Percentiles rank a stretch among this genome's conserved stretches.
Evolutionary conservation across 2,888 invertebrate species (phyloP).

Genomic region (Penaeus monodon): DNA sequence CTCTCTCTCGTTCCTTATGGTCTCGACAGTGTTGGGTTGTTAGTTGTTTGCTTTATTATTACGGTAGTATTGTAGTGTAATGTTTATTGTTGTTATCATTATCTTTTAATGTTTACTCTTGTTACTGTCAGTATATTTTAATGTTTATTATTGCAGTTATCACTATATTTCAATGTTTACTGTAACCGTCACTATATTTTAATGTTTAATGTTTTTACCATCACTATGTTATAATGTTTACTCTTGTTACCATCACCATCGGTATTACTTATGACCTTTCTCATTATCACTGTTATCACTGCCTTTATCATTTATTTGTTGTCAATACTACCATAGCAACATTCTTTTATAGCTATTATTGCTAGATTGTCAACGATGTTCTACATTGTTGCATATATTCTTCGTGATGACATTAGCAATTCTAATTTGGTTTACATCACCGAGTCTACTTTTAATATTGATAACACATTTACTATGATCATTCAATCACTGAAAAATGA

Average conservation of each 20-base stretch:
- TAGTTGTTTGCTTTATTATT: too few relatives aligned
- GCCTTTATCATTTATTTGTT: too few relatives aligned
- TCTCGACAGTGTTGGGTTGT: too few relatives aligned
- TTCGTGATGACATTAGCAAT: not conserved
- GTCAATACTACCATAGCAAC: not conserved
- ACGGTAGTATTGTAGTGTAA: not conserved
- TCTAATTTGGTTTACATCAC: not conserved
- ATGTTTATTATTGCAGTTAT: not conserved
- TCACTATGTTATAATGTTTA: too few relatives aligned
- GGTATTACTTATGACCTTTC: too few relatives aligned
- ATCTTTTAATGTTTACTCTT: not conserved
- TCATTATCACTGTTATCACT: too few relatives aligned
- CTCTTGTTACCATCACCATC: too few relatives aligned
- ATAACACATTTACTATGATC: too few relatives aligned
- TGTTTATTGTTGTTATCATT: not conserved
- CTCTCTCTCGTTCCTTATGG: too few relatives aligned
- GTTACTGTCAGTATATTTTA: not conserved
- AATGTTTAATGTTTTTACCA: not conserved
- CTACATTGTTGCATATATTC: not conserved
- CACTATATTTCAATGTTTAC: not conserved
- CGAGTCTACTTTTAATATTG: too few relatives aligned
- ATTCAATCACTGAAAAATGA: too few relatives aligned
- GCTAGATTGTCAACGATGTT: not conserved
- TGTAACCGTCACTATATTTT: not conserved
- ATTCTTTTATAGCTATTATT: not conserved